A percentile compares a stretch with the other conserved stretches of the same genome.
phyloP scores from a whole-genome alignment of 2,888 invertebrate species.

The Syritta pipiens region DNA sequence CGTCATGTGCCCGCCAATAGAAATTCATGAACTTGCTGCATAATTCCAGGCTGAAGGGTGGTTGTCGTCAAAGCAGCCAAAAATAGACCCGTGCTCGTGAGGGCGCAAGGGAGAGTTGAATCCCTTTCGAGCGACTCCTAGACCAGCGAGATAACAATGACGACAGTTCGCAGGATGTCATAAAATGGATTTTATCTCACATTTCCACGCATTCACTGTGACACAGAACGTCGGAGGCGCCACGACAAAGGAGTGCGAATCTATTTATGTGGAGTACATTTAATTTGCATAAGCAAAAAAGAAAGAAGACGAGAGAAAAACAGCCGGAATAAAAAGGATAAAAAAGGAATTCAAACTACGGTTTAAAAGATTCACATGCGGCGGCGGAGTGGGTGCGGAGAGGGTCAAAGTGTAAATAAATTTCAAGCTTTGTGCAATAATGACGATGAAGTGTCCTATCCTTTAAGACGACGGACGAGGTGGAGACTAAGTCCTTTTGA shows the following conservation, averaged over 20 bases:
- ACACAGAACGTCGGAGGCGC: constrained; percentile 3
- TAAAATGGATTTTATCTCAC: constrained; percentile 45
- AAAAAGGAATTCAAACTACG: constrained; percentile 5
- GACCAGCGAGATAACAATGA: constrained; percentile 40
- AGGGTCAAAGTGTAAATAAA: constrained; percentile 47
- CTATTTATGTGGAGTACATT: constrained; percentile 58
- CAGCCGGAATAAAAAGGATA: background rate
- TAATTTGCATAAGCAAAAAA: constrained; percentile 63
- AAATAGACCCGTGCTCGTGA: background rate
- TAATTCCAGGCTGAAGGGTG: constrained; percentile 48
- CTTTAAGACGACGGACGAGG: background rate
- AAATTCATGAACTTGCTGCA: constrained; percentile 52
- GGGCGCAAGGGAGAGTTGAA: background rate
- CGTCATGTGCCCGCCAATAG: constrained; percentile 31
- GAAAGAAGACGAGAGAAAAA: constrained; percentile 14
- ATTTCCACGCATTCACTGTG: background rate
- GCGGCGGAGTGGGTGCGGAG: background rate
- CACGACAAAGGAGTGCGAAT: constrained; percentile 46
- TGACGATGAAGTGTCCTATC: background rate
- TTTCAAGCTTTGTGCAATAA: constrained; percentile 18
- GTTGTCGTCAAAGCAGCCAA: background rate
- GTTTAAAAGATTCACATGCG: constrained; percentile 11
- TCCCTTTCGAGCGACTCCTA: background rate
- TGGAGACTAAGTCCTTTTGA: no score
- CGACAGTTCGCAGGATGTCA: constrained; percentile 44